A percentile compares a stretch with the other conserved stretches of the same genome.
These are phyloP conservation scores for Plodia interpunctella DNA, from an alignment of 1,140 invertebrate species.

Conservation along the genomic window DNA sequence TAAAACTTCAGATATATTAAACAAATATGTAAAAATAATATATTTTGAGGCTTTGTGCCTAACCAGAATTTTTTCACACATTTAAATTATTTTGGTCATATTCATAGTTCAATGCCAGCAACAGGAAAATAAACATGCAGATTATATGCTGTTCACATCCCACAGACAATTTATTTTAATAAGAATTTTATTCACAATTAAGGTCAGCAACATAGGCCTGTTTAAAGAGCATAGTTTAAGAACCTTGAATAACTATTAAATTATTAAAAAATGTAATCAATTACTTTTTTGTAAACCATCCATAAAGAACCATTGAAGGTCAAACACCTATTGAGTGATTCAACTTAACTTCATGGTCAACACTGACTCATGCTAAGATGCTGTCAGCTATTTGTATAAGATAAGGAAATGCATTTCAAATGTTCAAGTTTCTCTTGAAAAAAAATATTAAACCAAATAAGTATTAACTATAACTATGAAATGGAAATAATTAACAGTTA, in stretches of 20 bases:
- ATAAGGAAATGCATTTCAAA: not conserved
- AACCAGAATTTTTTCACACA: too few relatives aligned
- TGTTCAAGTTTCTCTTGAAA: too few relatives aligned
- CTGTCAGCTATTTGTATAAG: constrained; percentile 1
- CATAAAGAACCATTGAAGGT: constrained; percentile 21
- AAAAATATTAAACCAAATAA: too few relatives aligned
- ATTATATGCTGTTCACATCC: not conserved
- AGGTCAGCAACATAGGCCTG: not conserved
- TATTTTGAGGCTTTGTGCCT: too few relatives aligned
- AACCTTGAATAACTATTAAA: not conserved
- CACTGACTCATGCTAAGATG: constrained; percentile 12
- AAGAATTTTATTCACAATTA: not conserved
- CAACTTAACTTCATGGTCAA: constrained; percentile 11
- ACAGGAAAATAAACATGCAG: not conserved
- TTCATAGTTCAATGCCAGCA: not conserved
- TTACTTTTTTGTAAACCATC: not conserved
- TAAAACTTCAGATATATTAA: too few relatives aligned
- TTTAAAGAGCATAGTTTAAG: not conserved
- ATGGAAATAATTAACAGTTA: too few relatives aligned
- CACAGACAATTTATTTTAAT: not conserved
- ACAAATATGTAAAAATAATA: too few relatives aligned
- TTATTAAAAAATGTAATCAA: not conserved
- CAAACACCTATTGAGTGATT: constrained; percentile 35
- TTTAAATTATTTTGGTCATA: not conserved
- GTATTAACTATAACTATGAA: too few relatives aligned